Base-by-base conservation (phyloP, 2,797 vertebrate species). In the Coregonus ussuriensis region DNA sequence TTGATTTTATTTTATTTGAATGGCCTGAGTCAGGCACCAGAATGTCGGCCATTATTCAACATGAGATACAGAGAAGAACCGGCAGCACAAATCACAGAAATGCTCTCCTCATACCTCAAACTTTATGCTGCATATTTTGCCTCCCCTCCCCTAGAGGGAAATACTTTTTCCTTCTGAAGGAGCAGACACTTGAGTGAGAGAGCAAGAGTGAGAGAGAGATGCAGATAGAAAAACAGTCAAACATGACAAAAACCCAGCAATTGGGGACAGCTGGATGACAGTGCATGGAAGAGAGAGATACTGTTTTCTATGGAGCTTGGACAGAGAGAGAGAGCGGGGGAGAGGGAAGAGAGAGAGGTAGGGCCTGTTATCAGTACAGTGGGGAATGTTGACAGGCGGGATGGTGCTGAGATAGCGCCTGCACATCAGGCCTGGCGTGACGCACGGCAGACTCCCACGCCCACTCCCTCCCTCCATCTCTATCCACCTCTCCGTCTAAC, bases 371-470 rank as follows among this genome's bases (percentile, higher is more conserved):
- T 86, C 85, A 80, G 75, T 66, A 53, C 15, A 76, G 47, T 74
- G 41, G 77, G 71, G 83, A 88, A 88, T 86, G 87, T 14, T 29
- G 83, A 85, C 83, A 79, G 80, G 63, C 77, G 5, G 82, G 81
- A 86, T 67, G 81, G 79, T 77, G 71, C 66, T 65, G 51, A 86
- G 87, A 88, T 88, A 84, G 80, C 79, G 53, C 67, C 77, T 56
- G 70, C 62, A 79, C 85, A 81, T 79, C 79, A 71, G 66, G 76
- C 70, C 62, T 62, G 11, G 3, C 62, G 81, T 85, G 82, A 85
- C 82, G 82, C 84, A 83, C 69, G 33, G 21, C 25, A 76, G 41
- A 25, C 53, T 37, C 70, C 73, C 47, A 72, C 54, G 13, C 25
- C 35, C 18, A 21, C 18, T 16, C 35, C 14, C 63, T 33, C 41